phyloP scores from a whole-genome alignment of 1,140 invertebrate species.

The Caenorhabditis remanei region DNA sequence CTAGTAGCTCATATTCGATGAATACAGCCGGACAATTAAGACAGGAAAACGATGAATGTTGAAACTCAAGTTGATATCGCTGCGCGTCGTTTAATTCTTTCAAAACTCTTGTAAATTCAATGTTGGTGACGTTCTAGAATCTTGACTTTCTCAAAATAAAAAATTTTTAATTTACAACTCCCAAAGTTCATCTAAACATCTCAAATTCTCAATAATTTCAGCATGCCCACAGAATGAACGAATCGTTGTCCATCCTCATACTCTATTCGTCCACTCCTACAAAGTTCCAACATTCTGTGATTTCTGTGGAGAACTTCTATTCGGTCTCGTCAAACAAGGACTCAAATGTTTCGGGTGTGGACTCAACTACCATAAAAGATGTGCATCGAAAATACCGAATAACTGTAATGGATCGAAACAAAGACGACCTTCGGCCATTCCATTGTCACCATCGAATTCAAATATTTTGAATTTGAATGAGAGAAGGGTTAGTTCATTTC shows the following conservation, averaged over 20 bases:
- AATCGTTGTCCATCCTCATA: constrained; percentile 85
- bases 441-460: constrained; percentile 76
- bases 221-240: constrained; percentile 77
- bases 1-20: too few species aligned
- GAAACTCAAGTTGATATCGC: too few species aligned
- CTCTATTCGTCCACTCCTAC: constrained; percentile 94
- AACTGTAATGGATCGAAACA: constrained; percentile 85
- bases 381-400: constrained; percentile 97
- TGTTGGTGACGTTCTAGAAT: too few species aligned
- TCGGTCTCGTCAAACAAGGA: constrained; percentile 95
- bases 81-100: too few species aligned
- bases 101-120: too few species aligned
- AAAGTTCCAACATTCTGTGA: constrained; percentile 99
- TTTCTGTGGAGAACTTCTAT: constrained; percentile 99
- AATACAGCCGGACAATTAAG: too few species aligned
- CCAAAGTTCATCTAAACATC: too few species aligned
- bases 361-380: constrained; percentile 97
- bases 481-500: constrained; percentile 51
- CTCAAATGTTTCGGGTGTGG: constrained; percentile 97
- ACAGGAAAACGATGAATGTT: too few species aligned
- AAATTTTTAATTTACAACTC: too few species aligned
- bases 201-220: constrained; percentile 63
- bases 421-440: constrained; percentile 76
- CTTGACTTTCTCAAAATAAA: too few species aligned
- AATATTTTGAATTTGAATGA: constrained; percentile 61